Evolutionary conservation across 2,888 invertebrate genomes (phyloP).

Genomic region (Incurvaria masculella): DNA sequence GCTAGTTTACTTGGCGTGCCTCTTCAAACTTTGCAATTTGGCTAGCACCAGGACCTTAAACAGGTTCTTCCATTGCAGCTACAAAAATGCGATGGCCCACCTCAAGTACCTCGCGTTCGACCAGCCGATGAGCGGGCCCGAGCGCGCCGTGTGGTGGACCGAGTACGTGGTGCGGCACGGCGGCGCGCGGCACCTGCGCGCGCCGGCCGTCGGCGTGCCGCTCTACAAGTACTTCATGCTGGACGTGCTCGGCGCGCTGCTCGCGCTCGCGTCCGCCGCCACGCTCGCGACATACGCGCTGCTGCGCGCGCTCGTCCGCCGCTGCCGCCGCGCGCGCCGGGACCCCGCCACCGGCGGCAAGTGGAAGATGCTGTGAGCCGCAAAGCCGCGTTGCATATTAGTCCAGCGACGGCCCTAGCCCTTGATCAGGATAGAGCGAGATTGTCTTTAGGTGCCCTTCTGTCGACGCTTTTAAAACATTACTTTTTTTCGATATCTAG

Average conservation of each 20-base stretch:
- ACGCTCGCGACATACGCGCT: background rate
- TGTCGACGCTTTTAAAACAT: no score
- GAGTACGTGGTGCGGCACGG: slow-evolving; percentile 22
- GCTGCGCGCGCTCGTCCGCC: background rate
- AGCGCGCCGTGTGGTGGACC: slow-evolving; percentile 24
- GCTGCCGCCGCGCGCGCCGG: no score
- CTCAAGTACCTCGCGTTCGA: slow-evolving; percentile 28
- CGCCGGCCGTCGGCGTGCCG: slow-evolving; percentile 9
- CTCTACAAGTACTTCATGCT: slow-evolving; percentile 7
- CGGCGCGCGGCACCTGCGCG: slow-evolving; percentile 19
- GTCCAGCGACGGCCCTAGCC: no score
- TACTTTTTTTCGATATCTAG: no score
- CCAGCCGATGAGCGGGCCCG: slow-evolving; percentile 35
- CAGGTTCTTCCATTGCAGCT: slow-evolving; percentile 26
- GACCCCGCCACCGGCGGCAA: background rate
- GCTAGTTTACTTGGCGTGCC: no score
- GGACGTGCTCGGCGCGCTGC: slow-evolving; percentile 23
- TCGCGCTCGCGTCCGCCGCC: background rate
- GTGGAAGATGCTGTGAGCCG: background rate
- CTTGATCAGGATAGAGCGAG: no score
- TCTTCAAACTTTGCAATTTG: no score
- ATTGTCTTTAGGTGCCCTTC: no score
- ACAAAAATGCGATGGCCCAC: slow-evolving; percentile 29
- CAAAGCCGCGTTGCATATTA: no score
- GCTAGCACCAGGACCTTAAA: no score